These are phyloP conservation scores for Melieria picta DNA, from an alignment of 2,888 invertebrate genomes.

Conservation along the genomic window DNA sequence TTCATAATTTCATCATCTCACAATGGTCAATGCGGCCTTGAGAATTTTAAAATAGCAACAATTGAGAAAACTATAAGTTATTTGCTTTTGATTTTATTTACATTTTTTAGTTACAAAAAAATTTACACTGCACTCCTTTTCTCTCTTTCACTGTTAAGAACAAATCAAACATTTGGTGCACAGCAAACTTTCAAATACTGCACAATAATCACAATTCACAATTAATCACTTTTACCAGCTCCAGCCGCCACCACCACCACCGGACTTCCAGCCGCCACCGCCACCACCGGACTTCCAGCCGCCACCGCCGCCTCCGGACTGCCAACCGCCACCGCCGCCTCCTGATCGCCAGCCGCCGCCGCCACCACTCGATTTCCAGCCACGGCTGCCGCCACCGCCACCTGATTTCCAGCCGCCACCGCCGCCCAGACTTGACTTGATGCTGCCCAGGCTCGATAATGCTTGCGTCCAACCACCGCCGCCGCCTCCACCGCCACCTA, in stretches of 20 bases:
- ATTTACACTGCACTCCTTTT: too few species aligned
- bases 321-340: conserved; percentile 38
- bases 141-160: too few species aligned
- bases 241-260: conserved; percentile 40
- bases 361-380: conserved; percentile 37
- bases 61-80: not conserved
- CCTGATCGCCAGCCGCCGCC: conserved; percentile 50
- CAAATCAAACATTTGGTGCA: not conserved
- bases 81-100: conserved; percentile 22
- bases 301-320: conserved; percentile 40
- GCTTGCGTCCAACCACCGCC: conserved; percentile 36
- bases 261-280: conserved; percentile 47
- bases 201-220: not conserved
- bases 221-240: not conserved
- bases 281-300: conserved; percentile 39
- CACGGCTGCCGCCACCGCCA: conserved; percentile 43
- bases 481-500: conserved; percentile 42
- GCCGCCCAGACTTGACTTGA: conserved; percentile 38
- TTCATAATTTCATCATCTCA: too few species aligned
- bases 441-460: conserved; percentile 28
- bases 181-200: not conserved
- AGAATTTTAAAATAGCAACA: too few species aligned
- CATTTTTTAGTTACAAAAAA: not conserved
- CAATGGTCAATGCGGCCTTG: too few species aligned
- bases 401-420: conserved; percentile 49